These are phyloP conservation scores for Pseudomugil tenellus DNA, from an alignment of 2,797 vertebrate genomes.

Conservation along the genomic window DNA sequence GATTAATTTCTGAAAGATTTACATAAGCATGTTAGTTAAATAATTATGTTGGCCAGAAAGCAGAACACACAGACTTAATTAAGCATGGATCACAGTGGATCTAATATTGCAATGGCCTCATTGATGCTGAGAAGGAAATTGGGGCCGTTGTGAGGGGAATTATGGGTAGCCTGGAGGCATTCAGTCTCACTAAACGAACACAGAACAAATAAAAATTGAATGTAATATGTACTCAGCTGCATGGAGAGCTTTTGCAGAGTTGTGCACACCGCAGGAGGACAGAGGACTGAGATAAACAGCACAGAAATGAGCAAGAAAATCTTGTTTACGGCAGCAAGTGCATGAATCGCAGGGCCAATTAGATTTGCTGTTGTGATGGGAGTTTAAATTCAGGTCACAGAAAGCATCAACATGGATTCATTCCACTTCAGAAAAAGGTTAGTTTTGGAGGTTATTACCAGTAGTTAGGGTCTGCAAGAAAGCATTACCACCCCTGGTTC, in stretches of 20 bases:
- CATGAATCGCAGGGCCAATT: slow-evolving; percentile 30
- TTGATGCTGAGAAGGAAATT: slow-evolving; percentile 54
- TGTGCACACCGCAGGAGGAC: slow-evolving; percentile 18
- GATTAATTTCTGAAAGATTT: slow-evolving; percentile 84
- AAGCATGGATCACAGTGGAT: slow-evolving; percentile 52
- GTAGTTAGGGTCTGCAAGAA: slow-evolving; percentile 33
- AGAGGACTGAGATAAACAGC: slow-evolving; percentile 18
- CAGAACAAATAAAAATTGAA: slow-evolving; percentile 30
- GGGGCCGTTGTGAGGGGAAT: slow-evolving; percentile 48
- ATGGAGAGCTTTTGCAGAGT: slow-evolving; percentile 33
- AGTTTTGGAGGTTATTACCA: slow-evolving; percentile 57
- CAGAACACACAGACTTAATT: slow-evolving; percentile 56
- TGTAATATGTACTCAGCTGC: slow-evolving; percentile 49
- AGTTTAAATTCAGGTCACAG: slow-evolving; percentile 57
- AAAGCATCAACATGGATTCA: slow-evolving; percentile 43
- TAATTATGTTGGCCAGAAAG: slow-evolving; percentile 33
- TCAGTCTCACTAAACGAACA: slow-evolving; percentile 50
- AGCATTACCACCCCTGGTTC: slow-evolving; percentile 25
- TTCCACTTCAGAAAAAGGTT: slow-evolving; percentile 53
- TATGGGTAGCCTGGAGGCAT: slow-evolving; percentile 44
- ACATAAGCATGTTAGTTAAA: slow-evolving; percentile 45
- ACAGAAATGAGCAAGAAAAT: slow-evolving; percentile 29
- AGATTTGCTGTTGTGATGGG: slow-evolving; percentile 40
- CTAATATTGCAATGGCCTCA: slow-evolving; percentile 54
- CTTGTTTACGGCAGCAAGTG: slow-evolving; percentile 35